phyloP scores from a whole-genome alignment of 2,888 invertebrate species.

The Microctonus brassicae region DNA sequence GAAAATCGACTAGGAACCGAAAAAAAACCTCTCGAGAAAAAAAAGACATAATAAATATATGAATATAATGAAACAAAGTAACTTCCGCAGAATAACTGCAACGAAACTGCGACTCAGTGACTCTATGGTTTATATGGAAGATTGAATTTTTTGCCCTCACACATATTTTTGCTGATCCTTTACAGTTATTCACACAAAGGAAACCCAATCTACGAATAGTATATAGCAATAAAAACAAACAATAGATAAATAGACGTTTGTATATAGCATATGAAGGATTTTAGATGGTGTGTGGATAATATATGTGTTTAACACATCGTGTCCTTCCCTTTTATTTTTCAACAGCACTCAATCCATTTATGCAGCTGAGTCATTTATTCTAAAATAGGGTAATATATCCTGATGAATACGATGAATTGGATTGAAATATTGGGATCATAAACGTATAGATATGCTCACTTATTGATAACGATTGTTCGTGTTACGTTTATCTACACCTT shows the following conservation, averaged over 20 bases:
- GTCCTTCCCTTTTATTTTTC: constrained; percentile 33
- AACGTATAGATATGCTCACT: no score
- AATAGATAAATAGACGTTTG: not conserved
- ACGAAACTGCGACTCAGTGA: no score
- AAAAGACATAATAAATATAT: no score
- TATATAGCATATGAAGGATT: not conserved
- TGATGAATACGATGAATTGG: constrained; percentile 60
- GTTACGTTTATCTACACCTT: no score
- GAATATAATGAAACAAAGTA: no score
- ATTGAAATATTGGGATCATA: constrained; percentile 43
- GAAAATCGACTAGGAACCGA: no score
- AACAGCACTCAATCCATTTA: constrained; percentile 56
- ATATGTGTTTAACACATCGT: constrained; percentile 9
- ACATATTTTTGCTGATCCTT: not conserved
- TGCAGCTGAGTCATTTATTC: constrained; percentile 56
- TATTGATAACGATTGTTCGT: no score
- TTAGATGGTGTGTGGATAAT: not conserved
- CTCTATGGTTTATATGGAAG: no score
- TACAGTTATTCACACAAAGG: not conserved
- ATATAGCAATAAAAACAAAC: not conserved
- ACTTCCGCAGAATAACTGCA: no score
- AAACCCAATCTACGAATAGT: not conserved
- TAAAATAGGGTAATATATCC: constrained; percentile 60
- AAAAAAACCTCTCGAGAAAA: no score
- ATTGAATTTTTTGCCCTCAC: no score